Evolutionary conservation across 2,797 vertebrate species (phyloP).

Genomic region (Champsocephalus esox): DNA sequence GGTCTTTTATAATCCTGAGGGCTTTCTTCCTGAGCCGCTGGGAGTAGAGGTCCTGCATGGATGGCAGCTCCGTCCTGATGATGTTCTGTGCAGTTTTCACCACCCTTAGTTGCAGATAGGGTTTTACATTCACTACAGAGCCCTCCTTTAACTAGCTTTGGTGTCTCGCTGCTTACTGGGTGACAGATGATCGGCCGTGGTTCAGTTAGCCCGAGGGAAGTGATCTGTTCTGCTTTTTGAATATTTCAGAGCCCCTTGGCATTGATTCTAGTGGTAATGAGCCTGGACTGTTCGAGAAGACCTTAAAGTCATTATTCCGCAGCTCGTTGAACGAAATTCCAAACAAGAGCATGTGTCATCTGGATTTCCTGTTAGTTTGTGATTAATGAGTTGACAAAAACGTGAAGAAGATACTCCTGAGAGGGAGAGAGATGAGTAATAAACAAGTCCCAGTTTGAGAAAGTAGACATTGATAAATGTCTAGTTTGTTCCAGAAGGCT

Average conservation of each 20-base stretch:
- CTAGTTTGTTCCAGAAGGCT: no score
- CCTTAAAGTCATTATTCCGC: slow-evolving; percentile 27
- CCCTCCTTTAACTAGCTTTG: slow-evolving; percentile 36
- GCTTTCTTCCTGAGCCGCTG: no score
- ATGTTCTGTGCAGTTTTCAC: no score
- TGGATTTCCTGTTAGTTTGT: slow-evolving; percentile 48
- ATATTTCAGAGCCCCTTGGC: slow-evolving; percentile 78
- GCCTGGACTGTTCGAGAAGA: slow-evolving; percentile 58
- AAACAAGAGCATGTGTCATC: slow-evolving; percentile 45
- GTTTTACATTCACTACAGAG: no score
- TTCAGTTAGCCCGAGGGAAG: slow-evolving; percentile 49
- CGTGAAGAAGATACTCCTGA: not conserved
- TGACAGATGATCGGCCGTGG: slow-evolving; percentile 60
- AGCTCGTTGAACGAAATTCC: not conserved
- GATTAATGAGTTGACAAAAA: slow-evolving; percentile 44
- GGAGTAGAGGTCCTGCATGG: no score
- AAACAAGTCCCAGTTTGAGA: not conserved
- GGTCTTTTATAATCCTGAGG: no score
- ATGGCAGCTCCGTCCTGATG: no score
- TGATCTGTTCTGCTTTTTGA: slow-evolving; percentile 74
- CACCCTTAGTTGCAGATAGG: no score
- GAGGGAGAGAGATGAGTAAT: not conserved
- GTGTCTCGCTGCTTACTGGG: slow-evolving; percentile 35
- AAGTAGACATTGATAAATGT: not conserved
- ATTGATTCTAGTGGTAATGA: slow-evolving; percentile 74